phyloP scores from a whole-genome alignment of 2,113 vertebrate genomes.

The Pongo abelii region DNA sequence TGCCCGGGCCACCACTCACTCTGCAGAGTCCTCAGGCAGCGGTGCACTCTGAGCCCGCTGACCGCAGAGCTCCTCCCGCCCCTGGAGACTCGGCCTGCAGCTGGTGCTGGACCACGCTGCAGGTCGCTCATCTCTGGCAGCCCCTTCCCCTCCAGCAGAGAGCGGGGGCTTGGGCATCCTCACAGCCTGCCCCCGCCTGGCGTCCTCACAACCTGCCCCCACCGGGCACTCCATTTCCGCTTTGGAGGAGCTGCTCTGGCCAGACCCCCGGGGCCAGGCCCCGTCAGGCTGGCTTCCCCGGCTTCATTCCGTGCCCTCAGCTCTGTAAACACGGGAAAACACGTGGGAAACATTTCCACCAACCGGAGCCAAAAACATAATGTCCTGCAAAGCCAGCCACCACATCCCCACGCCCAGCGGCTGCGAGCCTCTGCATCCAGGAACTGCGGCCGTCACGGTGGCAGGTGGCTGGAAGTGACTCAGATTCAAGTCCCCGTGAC shows the following conservation, averaged over 20 bases:
- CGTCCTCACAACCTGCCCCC: too few relatives aligned
- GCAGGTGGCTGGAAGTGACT: conserved; percentile 75
- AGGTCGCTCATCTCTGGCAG: accelerated
- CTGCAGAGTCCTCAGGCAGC: accelerated
- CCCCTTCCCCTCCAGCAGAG: accelerated
- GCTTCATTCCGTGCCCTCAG: background rate
- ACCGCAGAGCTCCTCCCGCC: accelerated
- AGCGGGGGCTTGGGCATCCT: accelerated
- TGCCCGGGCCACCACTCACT: accelerated
- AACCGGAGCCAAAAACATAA: conserved; percentile 38
- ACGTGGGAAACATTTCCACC: conserved; percentile 63
- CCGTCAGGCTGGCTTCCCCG: background rate
- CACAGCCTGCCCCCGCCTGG: background rate
- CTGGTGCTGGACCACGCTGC: accelerated
- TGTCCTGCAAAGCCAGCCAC: background rate
- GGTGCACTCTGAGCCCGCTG: accelerated
- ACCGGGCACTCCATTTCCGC: background rate
- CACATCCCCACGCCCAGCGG: background rate
- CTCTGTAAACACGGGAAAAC: conserved; percentile 58
- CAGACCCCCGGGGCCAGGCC: background rate
- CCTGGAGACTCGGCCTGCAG: background rate
- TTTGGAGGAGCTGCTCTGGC: background rate
- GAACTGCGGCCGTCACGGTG: background rate
- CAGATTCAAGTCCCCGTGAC: conserved; percentile 35
- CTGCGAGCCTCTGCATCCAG: background rate